phyloP scores from a whole-genome alignment of 2,113 vertebrate genomes.

The Numida meleagris region DNA sequence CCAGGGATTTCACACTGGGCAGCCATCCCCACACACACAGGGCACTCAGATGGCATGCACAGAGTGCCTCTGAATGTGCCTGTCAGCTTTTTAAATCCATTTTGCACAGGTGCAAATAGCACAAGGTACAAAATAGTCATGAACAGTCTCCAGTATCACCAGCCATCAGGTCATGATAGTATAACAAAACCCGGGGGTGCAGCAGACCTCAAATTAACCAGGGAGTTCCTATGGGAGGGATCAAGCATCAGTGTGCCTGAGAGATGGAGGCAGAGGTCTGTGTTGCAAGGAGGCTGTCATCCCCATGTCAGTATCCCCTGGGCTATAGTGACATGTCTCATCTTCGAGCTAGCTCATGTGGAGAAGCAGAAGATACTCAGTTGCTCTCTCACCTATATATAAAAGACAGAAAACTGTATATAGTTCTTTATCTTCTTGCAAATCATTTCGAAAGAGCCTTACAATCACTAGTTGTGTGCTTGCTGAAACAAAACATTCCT shows the following conservation, averaged over 20 bases:
- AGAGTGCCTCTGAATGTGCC: background rate
- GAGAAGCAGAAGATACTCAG: background rate
- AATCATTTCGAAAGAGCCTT: background rate
- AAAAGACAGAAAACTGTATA: background rate
- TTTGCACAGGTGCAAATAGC: background rate
- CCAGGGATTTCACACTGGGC: background rate
- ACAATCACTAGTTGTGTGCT: background rate
- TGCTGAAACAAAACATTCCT: background rate
- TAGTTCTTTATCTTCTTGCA: background rate
- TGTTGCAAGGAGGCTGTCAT: background rate
- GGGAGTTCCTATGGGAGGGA: fast-evolving
- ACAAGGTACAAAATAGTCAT: background rate
- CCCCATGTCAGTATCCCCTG: fast-evolving
- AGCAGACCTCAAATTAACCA: background rate
- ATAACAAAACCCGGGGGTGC: background rate
- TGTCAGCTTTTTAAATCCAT: background rate
- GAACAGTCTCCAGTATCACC: background rate
- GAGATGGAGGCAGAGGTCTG: background rate
- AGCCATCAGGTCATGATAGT: background rate
- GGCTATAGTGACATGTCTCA: background rate
- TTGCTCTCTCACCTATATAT: background rate
- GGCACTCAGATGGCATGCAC: fast-evolving
- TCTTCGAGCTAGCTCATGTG: background rate
- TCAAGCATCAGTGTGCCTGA: background rate
- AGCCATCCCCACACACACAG: background rate